Percentiles rank a stretch among this genome's conserved stretches.
Conservation (phyloP, 92 coral and sea anemone species). For the Micromussa lordhowensis region DNA sequence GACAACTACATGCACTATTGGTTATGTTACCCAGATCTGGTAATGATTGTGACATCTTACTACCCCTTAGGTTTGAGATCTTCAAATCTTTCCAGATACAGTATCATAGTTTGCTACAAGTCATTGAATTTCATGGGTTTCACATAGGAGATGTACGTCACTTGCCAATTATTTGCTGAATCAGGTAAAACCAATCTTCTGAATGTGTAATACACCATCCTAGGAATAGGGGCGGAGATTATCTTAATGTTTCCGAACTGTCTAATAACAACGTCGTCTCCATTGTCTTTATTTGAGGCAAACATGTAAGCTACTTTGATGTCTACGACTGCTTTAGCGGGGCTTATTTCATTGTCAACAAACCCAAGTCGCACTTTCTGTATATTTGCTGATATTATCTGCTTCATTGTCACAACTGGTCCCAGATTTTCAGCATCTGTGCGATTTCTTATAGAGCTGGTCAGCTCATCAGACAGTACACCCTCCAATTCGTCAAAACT, state of each 20-base stretch:
- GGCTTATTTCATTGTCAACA: slow-evolving; percentile 17
- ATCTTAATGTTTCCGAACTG: slow-evolving; percentile 80
- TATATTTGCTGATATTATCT: slow-evolving; percentile 35
- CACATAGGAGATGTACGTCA: background rate
- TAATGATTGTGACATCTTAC: too few species aligned
- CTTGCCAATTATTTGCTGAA: slow-evolving; percentile 30
- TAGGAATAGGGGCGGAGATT: slow-evolving; percentile 52
- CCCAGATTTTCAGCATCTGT: background rate
- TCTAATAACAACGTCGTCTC: slow-evolving; percentile 27
- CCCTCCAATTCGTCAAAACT: slow-evolving; percentile 65
- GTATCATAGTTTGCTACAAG: background rate
- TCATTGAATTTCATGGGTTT: background rate
- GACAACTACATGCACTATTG: too few species aligned
- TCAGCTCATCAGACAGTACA: background rate
- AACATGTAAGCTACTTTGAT: slow-evolving; percentile 44
- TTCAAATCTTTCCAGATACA: background rate
- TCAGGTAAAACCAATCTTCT: slow-evolving; percentile 66
- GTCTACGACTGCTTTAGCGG: background rate
- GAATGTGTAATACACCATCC: slow-evolving; percentile 67
- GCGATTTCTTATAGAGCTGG: background rate
- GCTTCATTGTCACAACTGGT: slow-evolving; percentile 7
- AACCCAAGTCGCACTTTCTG: slow-evolving; percentile 19
- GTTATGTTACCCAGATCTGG: too few species aligned
- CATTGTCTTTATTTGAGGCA: background rate
- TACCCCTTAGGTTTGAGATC: too few species aligned